Evolutionary conservation across 2,888 invertebrate species (phyloP).

Genomic region (Eupithecia exiguata): DNA sequence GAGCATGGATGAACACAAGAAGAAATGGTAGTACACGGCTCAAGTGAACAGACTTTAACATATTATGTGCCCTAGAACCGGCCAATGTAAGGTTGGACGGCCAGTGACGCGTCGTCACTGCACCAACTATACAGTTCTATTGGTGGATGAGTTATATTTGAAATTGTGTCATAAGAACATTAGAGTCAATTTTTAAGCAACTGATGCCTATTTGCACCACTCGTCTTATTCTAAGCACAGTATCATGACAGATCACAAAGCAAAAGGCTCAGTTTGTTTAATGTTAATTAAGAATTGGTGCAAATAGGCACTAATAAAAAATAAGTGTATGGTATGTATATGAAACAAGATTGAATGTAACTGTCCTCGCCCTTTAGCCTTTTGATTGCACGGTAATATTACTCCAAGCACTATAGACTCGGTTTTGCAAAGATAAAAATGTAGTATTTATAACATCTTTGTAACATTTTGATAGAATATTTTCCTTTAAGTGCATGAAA

Average conservation of each 20-base stretch:
- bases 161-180: conserved; percentile 14
- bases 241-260: neutral
- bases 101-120: conserved; percentile 34
- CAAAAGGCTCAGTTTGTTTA: conserved; percentile 3
- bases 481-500: conserved; percentile 25
- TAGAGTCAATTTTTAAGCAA: conserved; percentile 3
- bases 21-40: conserved; percentile 91
- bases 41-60: conserved; percentile 51
- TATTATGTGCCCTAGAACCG: conserved; percentile 18
- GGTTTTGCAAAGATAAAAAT: conserved; percentile 8
- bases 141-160: conserved; percentile 23
- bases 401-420: conserved; percentile 16
- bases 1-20: conserved; percentile 99
- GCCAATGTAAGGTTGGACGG: conserved; percentile 20
- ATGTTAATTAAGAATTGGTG: neutral
- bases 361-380: conserved; percentile 7
- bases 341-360: conserved; percentile 27
- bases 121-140: conserved; percentile 23
- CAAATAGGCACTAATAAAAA: neutral
- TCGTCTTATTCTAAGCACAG: neutral
- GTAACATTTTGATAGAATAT: conserved; percentile 5
- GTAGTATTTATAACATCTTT: neutral
- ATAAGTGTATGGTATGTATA: neutral
- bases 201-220: conserved; percentile 8
- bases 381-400: conserved; percentile 14